These are phyloP conservation scores for Anthophora plumipes DNA, from an alignment of 2,888 invertebrate genomes.

Conservation along the genomic window DNA sequence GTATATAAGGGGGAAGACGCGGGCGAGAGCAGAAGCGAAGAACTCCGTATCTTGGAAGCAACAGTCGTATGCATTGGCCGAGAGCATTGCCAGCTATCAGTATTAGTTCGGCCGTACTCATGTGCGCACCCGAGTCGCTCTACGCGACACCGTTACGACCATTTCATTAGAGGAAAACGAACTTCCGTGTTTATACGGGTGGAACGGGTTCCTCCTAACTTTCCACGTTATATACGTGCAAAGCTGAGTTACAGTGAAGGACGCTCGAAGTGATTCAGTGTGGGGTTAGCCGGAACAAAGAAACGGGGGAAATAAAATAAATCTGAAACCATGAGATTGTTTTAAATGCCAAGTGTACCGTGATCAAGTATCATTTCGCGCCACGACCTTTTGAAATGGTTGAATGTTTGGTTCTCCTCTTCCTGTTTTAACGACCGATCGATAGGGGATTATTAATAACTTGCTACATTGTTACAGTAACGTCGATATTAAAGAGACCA, in stretches of 20 bases:
- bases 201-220: neutral
- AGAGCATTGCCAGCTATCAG: slow-evolving; percentile 79
- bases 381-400: neutral
- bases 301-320: neutral
- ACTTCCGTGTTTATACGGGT: slow-evolving; percentile 33
- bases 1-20: slow-evolving; percentile 40
- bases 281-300: neutral
- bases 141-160: slow-evolving; percentile 31
- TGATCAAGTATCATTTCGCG: neutral
- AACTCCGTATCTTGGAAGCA: slow-evolving; percentile 60
- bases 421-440: neutral
- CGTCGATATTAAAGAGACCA: neutral
- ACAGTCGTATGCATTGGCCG: slow-evolving; percentile 66
- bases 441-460: slow-evolving; percentile 25
- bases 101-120: slow-evolving; percentile 80
- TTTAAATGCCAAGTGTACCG: neutral
- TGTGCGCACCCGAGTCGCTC: slow-evolving; percentile 63
- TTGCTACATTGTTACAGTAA: neutral
- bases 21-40: slow-evolving; percentile 34
- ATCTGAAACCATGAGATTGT: neutral
- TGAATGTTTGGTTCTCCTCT: neutral
- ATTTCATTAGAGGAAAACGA: slow-evolving; percentile 45
- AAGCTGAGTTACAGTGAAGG: neutral
- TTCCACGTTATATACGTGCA: neutral
- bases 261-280: neutral